Evolutionary conservation across 2,113 vertebrate species (phyloP), one percentile per base, ranked within the genome.

Genomic region (Onychorhynchus coronatus): DNA sequence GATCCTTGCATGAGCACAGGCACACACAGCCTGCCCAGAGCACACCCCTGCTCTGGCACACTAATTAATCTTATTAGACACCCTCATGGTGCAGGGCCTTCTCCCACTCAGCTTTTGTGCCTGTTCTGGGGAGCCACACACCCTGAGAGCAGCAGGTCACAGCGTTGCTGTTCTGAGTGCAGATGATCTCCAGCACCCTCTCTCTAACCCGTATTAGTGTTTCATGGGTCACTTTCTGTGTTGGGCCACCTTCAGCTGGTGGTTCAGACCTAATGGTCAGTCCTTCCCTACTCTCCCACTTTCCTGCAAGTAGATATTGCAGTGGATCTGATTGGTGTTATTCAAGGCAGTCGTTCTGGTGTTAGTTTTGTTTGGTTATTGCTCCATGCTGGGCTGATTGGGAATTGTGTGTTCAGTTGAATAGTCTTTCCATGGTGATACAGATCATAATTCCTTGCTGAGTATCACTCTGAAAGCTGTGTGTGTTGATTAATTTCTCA

Each of bases 401-500:
- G 76, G 70, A 65, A 84, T 70, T 94, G 49, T 79, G 11, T 73
- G 58, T 67, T 90, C 82, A n/a, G 35, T 59, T 56, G 44, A 61
- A 41, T 59, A 31, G 67, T 61, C 90, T 63, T 74, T 82, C 41
- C 8, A 1, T 93, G 82, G 28, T 73, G 90, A 76, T 82, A 14
- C 17, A 68, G 50, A 44, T 73, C 49, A 33, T 93, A 82, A 88
- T 85, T 93, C 71, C 49, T 70, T 68, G 35, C 53, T 67, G 67
- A 74, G 46, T 37, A 76, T 76, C 67, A 30, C 70, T 65, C 24
- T 68, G 50, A 90, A 93, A 90, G 82, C 79, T 88, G 5, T 55
- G 41, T 52, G 18, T 90, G 82, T 73, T 94, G 92, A 95, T 94
- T 93, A 85, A 91, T 56, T 70, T 88, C 62, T 79, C 53, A 2